Conservation (phyloP, 2,888 invertebrate genomes). For the Melanchra persicariae region DNA sequence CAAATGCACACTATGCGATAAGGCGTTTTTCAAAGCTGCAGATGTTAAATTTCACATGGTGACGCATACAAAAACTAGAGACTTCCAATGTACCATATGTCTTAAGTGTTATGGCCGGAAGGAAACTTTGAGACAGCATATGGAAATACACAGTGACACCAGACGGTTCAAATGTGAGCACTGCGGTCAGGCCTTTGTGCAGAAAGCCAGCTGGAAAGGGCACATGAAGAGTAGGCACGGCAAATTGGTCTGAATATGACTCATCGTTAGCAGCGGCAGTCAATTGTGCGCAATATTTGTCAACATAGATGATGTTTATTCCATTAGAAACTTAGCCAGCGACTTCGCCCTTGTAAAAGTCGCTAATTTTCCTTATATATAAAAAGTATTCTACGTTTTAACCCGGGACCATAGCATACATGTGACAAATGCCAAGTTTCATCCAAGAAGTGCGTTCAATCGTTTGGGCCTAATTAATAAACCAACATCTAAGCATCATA, state of each 20-base stretch:
- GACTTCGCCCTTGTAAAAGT: too few species aligned
- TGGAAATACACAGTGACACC: constrained; percentile 72
- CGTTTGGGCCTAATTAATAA: too few species aligned
- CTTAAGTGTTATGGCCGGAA: constrained; percentile 72
- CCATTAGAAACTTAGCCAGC: too few species aligned
- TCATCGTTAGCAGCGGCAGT: too few species aligned
- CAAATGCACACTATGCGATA: constrained; percentile 61
- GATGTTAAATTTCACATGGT: constrained; percentile 78
- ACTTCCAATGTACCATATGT: constrained; percentile 79
- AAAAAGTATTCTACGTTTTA: too few species aligned
- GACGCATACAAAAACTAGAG: constrained; percentile 68
- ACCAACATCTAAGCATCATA: too few species aligned
- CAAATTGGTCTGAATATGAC: background rate
- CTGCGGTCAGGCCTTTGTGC: constrained; percentile 73
- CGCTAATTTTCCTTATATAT: too few species aligned
- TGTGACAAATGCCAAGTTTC: too few species aligned
- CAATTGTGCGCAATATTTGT: too few species aligned
- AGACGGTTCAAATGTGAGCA: constrained; percentile 67
- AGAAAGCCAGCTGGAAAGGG: constrained; percentile 73
- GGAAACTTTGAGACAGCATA: constrained; percentile 70
- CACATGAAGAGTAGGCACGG: constrained; percentile 64
- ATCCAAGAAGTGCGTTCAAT: too few species aligned
- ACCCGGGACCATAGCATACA: too few species aligned
- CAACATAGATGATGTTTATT: too few species aligned
- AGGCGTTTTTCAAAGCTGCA: constrained; percentile 53